phyloP scores from a whole-genome alignment of 1,140 invertebrate genomes.

The Aphelenchoides avenae region DNA sequence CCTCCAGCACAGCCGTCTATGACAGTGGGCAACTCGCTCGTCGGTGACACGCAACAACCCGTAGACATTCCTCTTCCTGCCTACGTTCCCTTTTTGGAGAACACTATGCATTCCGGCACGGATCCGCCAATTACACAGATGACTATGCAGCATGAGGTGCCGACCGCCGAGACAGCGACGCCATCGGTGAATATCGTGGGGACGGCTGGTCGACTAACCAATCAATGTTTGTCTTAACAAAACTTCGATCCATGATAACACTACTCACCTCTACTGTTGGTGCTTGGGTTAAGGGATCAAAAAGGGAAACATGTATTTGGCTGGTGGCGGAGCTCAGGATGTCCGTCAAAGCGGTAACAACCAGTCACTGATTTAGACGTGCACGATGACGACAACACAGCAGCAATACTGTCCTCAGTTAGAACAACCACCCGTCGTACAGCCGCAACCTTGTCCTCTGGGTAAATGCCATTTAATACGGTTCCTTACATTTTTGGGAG shows the following conservation, averaged over 20 bases:
- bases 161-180: neutral
- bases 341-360: neutral
- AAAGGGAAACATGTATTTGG: no score
- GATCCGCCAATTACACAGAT: neutral
- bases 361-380: conserved; percentile 31
- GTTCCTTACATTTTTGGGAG: no score
- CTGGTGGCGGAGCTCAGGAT: neutral
- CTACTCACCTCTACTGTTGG: neutral
- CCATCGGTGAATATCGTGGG: neutral
- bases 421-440: conserved; percentile 42
- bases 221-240: neutral
- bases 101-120: conserved; percentile 1
- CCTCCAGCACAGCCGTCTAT: no score
- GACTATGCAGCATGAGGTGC: neutral
- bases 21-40: no score
- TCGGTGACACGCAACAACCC: neutral
- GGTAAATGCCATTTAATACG: no score
- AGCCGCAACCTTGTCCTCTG: conserved; percentile 56
- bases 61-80: neutral
- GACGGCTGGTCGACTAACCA: neutral
- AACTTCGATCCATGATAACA: neutral
- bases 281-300: no score
- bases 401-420: conserved; percentile 47
- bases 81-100: conserved; percentile 8
- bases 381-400: conserved; percentile 47